These are phyloP conservation scores for Protaetia brevitarsis DNA, from an alignment of 1,140 invertebrate species.

Conservation along the genomic window DNA sequence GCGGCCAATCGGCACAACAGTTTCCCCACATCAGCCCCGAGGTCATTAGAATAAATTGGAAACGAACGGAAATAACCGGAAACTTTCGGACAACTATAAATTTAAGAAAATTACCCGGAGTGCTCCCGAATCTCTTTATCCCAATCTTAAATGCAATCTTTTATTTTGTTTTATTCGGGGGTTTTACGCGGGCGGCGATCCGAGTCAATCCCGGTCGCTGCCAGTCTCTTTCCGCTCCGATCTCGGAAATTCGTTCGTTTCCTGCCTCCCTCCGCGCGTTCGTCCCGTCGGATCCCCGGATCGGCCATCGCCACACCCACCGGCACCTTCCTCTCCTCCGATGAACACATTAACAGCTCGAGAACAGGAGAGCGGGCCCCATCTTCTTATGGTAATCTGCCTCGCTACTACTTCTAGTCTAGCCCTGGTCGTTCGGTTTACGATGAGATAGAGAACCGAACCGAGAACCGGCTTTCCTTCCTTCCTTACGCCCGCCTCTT, in stretches of 20 bases:
- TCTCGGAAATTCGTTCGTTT: constrained; percentile 26
- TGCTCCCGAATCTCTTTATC: constrained; percentile 34
- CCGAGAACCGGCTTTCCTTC: background rate
- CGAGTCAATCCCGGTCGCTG: constrained; percentile 34
- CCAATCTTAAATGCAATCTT: constrained; percentile 40
- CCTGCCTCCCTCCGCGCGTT: background rate
- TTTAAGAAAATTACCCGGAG: constrained; percentile 37
- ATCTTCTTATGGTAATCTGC: constrained; percentile 39
- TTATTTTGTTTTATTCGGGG: constrained; percentile 38
- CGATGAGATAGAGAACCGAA: constrained; percentile 5
- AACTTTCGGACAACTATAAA: constrained; percentile 38
- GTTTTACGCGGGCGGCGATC: constrained; percentile 27
- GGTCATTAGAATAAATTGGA: constrained; percentile 26
- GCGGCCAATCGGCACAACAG: background rate
- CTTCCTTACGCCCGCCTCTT: background rate
- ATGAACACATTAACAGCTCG: constrained; percentile 41
- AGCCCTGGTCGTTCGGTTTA: background rate
- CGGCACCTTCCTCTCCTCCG: constrained; percentile 23
- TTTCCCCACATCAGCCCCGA: background rate
- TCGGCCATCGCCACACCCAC: constrained; percentile 28
- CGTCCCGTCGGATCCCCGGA: constrained; percentile 31
- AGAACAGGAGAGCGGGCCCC: constrained; percentile 32
- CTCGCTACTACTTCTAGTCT: background rate
- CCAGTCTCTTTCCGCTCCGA: constrained; percentile 30
- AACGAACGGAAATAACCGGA: constrained; percentile 29